Conservation (phyloP, 2,797 vertebrate species). For the Potorous gilbertii region DNA sequence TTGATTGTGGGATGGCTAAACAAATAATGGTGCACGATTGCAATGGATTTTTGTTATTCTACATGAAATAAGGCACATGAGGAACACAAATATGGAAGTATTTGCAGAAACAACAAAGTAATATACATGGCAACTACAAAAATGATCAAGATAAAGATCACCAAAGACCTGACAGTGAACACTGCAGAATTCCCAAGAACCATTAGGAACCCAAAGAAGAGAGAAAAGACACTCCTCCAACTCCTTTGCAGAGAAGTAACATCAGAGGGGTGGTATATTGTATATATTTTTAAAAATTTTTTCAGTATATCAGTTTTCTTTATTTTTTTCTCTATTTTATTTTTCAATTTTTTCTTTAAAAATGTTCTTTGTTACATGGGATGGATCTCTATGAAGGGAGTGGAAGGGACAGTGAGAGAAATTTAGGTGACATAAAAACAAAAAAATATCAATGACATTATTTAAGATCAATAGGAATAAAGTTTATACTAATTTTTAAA, state of each 20-base stretch:
- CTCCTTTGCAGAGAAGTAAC: background rate
- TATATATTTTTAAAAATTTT: background rate
- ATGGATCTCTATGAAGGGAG: background rate
- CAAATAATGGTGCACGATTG: background rate
- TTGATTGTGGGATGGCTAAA: background rate
- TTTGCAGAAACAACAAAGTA: background rate
- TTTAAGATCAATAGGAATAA: background rate
- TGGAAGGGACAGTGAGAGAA: background rate
- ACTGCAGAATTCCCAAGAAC: background rate
- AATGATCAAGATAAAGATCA: background rate
- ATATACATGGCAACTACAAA: background rate
- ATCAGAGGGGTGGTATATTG: background rate
- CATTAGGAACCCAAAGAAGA: background rate
- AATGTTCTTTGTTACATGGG: background rate
- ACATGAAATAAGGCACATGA: background rate
- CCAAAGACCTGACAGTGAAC: background rate
- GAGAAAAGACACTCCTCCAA: background rate
- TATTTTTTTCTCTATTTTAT: background rate
- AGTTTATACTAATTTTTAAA: background rate
- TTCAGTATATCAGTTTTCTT: background rate
- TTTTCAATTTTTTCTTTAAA: background rate
- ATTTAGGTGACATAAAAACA: background rate
- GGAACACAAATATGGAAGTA: background rate
- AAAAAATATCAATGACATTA: background rate
- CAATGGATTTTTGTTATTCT: background rate